Evolutionary conservation across 2,113 vertebrate species (phyloP).

Genomic region (Egretta garzetta): DNA sequence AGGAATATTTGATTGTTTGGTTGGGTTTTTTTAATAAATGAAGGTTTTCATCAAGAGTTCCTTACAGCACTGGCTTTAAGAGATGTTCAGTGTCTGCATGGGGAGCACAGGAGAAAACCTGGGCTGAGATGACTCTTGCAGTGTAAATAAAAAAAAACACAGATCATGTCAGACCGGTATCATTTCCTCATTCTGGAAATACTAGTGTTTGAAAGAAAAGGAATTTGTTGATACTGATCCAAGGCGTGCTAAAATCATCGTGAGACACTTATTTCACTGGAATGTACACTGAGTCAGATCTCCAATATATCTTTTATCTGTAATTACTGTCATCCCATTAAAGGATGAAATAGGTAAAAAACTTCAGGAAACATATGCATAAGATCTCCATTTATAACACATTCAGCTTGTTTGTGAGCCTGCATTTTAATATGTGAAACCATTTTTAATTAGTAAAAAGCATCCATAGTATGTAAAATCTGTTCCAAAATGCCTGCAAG

Average conservation of each 20-base stretch:
- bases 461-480: not conserved
- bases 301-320: not conserved
- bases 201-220: not conserved
- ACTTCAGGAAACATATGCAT: not conserved
- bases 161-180: not conserved
- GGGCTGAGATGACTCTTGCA: not conserved
- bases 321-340: not conserved
- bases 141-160: not conserved
- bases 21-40: not conserved
- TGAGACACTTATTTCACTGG: not conserved
- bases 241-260: not conserved
- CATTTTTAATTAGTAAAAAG: not conserved
- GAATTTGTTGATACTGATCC: not conserved
- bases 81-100: not conserved
- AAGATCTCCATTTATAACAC: not conserved
- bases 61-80: not conserved
- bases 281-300: not conserved
- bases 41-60: not conserved
- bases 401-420: not conserved
- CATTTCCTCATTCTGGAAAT: not conserved
- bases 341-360: not conserved
- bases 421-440: not conserved
- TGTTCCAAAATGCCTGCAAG: not conserved
- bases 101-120: not conserved
- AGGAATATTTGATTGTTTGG: not conserved